These are phyloP conservation scores for Periplaneta americana DNA, from an alignment of 1,140 invertebrate genomes.

Conservation along the genomic window DNA sequence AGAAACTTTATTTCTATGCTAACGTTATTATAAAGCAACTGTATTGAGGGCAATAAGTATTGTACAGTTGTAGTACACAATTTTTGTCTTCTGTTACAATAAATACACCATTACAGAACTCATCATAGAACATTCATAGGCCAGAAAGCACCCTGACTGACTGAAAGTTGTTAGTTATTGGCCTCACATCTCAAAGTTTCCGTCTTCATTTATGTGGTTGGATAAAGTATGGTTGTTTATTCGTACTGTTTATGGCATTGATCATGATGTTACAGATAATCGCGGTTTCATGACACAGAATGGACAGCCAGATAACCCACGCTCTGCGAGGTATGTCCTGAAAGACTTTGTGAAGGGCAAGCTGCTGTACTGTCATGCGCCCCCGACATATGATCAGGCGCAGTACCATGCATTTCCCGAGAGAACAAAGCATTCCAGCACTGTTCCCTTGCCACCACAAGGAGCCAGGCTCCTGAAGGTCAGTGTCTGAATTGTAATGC, in stretches of 20 bases:
- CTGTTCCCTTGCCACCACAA: not conserved
- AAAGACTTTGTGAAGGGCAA: slow-evolving; percentile 93
- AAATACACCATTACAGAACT: too few relatives aligned
- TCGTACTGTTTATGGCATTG: slow-evolving; percentile 24
- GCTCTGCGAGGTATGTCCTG: slow-evolving; percentile 81
- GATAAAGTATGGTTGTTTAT: too few relatives aligned
- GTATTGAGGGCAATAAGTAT: too few relatives aligned
- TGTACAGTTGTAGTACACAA: too few relatives aligned
- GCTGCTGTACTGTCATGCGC: slow-evolving; percentile 78
- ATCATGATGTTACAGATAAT: slow-evolving; percentile 58
- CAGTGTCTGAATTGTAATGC: not conserved
- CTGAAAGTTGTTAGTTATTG: too few relatives aligned
- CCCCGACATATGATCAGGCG: slow-evolving; percentile 64
- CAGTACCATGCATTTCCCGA: slow-evolving; percentile 59
- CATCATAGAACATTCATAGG: too few relatives aligned
- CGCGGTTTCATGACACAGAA: slow-evolving; percentile 94
- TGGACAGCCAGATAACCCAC: slow-evolving; percentile 87
- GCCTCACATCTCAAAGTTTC: too few relatives aligned
- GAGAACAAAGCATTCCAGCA: slow-evolving; percentile 17
- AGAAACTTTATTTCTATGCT: too few relatives aligned
- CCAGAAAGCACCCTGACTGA: too few relatives aligned
- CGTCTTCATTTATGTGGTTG: too few relatives aligned
- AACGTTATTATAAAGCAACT: too few relatives aligned
- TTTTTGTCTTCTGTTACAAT: too few relatives aligned
- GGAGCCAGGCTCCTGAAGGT: not conserved